phyloP scores from a whole-genome alignment of 2,888 invertebrate genomes.

The Drosophila conformis region DNA sequence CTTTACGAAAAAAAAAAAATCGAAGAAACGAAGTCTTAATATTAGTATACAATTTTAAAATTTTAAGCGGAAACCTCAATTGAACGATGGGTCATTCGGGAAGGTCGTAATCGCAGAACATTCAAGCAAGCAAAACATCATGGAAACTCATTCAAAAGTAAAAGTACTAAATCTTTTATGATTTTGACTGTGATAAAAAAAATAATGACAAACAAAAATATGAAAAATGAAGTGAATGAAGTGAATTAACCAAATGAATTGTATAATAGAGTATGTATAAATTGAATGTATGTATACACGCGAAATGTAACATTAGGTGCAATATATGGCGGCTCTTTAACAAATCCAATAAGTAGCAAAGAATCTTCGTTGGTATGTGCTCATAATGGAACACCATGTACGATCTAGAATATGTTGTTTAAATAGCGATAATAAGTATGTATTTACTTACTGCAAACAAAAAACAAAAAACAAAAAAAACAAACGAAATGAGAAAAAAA shows the following conservation, averaged over 20 bases:
- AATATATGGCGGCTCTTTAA: slow-evolving; percentile 48
- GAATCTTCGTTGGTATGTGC: slow-evolving; percentile 51
- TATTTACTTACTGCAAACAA: slow-evolving; percentile 45
- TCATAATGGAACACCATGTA: slow-evolving; percentile 46
- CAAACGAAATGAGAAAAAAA: slow-evolving; percentile 1
- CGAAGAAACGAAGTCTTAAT: slow-evolving; percentile 48
- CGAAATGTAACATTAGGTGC: slow-evolving; percentile 59
- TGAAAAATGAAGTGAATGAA: slow-evolving; percentile 34
- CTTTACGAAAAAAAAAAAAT: slow-evolving; percentile 25
- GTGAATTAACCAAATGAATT: slow-evolving; percentile 50
- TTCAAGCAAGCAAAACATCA: slow-evolving; percentile 68
- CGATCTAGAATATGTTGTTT: slow-evolving; percentile 60
- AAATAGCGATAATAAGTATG: slow-evolving; percentile 50
- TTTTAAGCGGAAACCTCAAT: slow-evolving; percentile 48
- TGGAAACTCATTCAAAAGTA: slow-evolving; percentile 81
- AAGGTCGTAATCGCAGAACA: slow-evolving; percentile 60
- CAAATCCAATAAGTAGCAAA: slow-evolving; percentile 53
- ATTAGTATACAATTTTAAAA: slow-evolving; percentile 57
- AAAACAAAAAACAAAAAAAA: slow-evolving; percentile 5
- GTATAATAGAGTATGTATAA: slow-evolving; percentile 71
- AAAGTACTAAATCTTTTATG: slow-evolving; percentile 84
- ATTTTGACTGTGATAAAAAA: slow-evolving; percentile 85
- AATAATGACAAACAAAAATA: slow-evolving; percentile 76
- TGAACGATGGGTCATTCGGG: slow-evolving; percentile 50
- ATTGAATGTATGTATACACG: slow-evolving; percentile 66